These are phyloP conservation scores for Fukomys damarensis DNA, from an alignment of 2,113 vertebrate genomes.

Conservation along the genomic window DNA sequence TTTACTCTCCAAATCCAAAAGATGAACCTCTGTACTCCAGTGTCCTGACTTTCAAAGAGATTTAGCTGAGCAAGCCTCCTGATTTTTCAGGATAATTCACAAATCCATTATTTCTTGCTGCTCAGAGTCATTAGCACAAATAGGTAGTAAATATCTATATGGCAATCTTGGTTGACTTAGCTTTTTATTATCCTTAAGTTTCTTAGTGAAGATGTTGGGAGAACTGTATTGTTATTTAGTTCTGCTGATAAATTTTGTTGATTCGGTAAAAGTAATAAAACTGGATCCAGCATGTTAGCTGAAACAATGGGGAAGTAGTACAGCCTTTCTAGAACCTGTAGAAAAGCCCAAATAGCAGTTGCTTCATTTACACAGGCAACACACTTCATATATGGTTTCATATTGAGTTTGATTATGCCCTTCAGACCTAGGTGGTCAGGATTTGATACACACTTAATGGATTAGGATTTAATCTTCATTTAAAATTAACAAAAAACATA, in stretches of 20 bases:
- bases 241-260: slow-evolving; percentile 81
- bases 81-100: not conserved
- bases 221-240: not conserved
- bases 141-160: not conserved
- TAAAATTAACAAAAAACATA: slow-evolving; percentile 64
- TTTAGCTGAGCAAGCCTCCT: not conserved
- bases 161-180: not conserved
- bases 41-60: not conserved
- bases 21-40: not conserved
- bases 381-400: slow-evolving; percentile 83
- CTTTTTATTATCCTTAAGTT: not conserved
- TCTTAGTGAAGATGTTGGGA: not conserved
- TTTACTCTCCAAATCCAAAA: not conserved
- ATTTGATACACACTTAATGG: slow-evolving; percentile 82
- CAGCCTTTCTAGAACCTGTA: slow-evolving; percentile 81
- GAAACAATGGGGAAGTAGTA: slow-evolving; percentile 12
- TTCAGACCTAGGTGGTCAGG: slow-evolving; percentile 85
- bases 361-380: slow-evolving; percentile 84
- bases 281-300: slow-evolving; percentile 78
- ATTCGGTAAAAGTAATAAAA: slow-evolving; percentile 81
- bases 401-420: slow-evolving; percentile 85
- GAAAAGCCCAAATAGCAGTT: slow-evolving; percentile 83
- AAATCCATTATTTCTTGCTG: too few species aligned
- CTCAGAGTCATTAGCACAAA: not conserved
- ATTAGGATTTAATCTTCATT: slow-evolving; percentile 86